Conservation (phyloP, 2,888 invertebrate genomes). For the Dicyrtoma fusca region DNA sequence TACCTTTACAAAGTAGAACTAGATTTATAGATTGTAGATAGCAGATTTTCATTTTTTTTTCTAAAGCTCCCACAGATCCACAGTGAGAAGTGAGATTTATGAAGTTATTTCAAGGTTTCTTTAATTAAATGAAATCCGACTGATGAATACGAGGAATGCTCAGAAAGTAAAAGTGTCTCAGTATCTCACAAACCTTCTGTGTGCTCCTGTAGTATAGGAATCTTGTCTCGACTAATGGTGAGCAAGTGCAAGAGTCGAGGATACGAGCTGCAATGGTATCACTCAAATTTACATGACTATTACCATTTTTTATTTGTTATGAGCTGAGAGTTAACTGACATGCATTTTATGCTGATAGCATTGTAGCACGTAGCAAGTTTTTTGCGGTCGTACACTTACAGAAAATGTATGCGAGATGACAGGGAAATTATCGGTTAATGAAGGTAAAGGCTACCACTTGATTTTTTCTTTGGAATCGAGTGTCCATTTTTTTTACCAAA, state of each 20-base stretch:
- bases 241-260: too few species aligned
- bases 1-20: not conserved
- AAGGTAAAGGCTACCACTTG: not conserved
- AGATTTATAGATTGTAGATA: not conserved
- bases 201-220: too few species aligned
- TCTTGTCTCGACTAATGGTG: too few species aligned
- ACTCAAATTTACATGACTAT: too few species aligned
- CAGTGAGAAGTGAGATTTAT: slow-evolving; percentile 13
- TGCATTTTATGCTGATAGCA: too few species aligned
- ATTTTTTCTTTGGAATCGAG: not conserved
- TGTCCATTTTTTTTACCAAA: not conserved
- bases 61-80: not conserved
- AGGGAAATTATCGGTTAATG: too few species aligned
- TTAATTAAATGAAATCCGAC: slow-evolving; percentile 6
- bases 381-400: not conserved
- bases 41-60: not conserved
- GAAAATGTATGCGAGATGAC: too few species aligned
- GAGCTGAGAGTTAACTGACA: too few species aligned
- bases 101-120: slow-evolving; percentile 19
- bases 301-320: too few species aligned
- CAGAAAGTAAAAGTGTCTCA: not conserved
- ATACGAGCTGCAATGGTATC: too few species aligned
- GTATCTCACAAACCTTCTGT: not conserved
- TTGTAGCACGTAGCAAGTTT: not conserved
- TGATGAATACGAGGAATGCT: not conserved